Evolutionary conservation across 2,888 invertebrate species (phyloP).

Genomic region (Euplagia quadripunctaria): DNA sequence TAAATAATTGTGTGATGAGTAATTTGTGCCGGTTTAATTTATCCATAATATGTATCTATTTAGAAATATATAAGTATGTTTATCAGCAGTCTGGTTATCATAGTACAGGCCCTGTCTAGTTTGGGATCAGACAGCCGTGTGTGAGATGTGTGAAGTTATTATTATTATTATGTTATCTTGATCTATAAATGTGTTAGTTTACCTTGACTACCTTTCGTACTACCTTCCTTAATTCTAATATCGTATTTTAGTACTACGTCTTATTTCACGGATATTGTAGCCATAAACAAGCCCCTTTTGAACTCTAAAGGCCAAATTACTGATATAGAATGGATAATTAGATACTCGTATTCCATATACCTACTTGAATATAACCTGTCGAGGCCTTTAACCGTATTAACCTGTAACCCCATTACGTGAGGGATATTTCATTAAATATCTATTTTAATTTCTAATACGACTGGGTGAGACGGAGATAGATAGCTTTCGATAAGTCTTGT

Average conservation of each 20-base stretch:
- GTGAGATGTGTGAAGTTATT: too few species aligned
- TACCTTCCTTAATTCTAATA: not conserved
- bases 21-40: too few species aligned
- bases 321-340: not conserved
- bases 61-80: too few species aligned
- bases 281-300: not conserved
- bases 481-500: slow-evolving; percentile 53
- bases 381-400: slow-evolving; percentile 62
- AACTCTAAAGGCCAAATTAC: not conserved
- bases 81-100: too few species aligned
- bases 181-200: not conserved
- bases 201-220: not conserved
- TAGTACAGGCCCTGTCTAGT: too few species aligned
- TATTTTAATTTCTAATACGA: slow-evolving; percentile 55
- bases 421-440: slow-evolving; percentile 49
- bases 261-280: not conserved
- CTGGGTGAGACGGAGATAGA: slow-evolving; percentile 49
- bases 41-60: too few species aligned
- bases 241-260: not conserved
- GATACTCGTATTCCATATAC: slow-evolving; percentile 13
- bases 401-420: slow-evolving; percentile 68
- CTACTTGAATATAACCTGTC: slow-evolving; percentile 35
- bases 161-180: not conserved
- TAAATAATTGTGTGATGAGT: too few species aligned
- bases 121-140: too few species aligned